These are phyloP conservation scores for Lytechinus pictus DNA, from an alignment of 35 echinoderm and acorn worm genomes.

Conservation along the genomic window DNA sequence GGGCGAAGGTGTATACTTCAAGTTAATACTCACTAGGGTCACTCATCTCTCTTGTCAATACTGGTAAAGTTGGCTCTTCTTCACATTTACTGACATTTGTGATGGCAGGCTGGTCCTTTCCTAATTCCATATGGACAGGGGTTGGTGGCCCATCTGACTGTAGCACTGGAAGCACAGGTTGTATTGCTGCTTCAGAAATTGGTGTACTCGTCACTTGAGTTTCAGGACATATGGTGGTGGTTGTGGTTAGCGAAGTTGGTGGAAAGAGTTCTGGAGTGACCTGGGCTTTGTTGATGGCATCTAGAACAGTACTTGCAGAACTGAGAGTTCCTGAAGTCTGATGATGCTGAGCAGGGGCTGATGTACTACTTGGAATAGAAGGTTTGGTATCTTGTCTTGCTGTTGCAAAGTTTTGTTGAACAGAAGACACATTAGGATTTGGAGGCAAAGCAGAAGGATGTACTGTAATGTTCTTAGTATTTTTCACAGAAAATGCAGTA, in stretches of 20 bases:
- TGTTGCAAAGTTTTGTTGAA: background rate
- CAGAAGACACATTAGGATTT: background rate
- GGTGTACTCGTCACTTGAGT: background rate
- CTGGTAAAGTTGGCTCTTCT: slow-evolving; percentile 12
- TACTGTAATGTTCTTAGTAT: background rate
- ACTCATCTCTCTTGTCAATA: slow-evolving; percentile 22
- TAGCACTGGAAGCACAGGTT: background rate
- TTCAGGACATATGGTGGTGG: background rate
- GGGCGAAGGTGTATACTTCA: background rate
- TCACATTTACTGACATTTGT: background rate
- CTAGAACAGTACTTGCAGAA: slow-evolving; percentile 18
- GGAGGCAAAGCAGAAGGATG: background rate
- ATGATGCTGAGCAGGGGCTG: background rate
- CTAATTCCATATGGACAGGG: slow-evolving; percentile 16
- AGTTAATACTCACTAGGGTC: slow-evolving; percentile 8
- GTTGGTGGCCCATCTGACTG: background rate
- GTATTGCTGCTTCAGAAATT: background rate
- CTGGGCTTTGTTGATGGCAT: slow-evolving; percentile 26
- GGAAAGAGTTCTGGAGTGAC: slow-evolving; percentile 17
- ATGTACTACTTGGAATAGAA: background rate
- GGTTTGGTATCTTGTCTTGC: background rate
- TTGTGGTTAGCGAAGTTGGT: background rate
- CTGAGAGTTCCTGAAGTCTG: background rate
- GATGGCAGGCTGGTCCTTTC: background rate
- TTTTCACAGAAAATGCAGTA: background rate